Conservation (phyloP, 2,113 vertebrate species). For the Podiceps cristatus region DNA sequence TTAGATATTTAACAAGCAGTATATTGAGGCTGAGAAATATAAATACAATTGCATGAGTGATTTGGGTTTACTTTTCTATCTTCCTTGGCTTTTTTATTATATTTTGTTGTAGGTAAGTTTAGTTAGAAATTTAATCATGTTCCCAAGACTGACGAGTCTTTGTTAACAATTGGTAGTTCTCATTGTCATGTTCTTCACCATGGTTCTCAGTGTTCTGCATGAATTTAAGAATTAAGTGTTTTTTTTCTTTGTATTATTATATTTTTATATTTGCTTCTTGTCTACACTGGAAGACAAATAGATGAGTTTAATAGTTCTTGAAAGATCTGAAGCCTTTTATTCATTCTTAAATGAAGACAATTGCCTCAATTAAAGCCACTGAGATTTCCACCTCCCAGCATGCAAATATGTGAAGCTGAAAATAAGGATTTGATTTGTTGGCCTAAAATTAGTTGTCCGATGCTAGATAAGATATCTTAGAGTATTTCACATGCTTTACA, state of each 20-base stretch:
- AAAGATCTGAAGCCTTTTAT: background rate
- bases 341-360: background rate
- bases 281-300: background rate
- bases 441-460: background rate
- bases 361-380: background rate
- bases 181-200: background rate
- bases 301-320: background rate
- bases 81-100: background rate
- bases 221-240: background rate
- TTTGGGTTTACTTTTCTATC: background rate
- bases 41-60: background rate
- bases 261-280: background rate
- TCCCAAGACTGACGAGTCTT: fast-evolving
- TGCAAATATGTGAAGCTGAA: background rate
- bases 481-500: background rate
- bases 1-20: background rate
- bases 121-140: background rate
- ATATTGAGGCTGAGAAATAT: background rate
- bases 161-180: background rate
- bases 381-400: background rate
- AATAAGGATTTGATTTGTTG: background rate
- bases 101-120: background rate
- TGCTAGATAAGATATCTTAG: background rate
- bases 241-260: too few relatives aligned
- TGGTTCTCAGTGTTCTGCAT: background rate